These are phyloP conservation scores for Colinus virginianus DNA, from an alignment of 2,113 vertebrate genomes.

Conservation along the genomic window DNA sequence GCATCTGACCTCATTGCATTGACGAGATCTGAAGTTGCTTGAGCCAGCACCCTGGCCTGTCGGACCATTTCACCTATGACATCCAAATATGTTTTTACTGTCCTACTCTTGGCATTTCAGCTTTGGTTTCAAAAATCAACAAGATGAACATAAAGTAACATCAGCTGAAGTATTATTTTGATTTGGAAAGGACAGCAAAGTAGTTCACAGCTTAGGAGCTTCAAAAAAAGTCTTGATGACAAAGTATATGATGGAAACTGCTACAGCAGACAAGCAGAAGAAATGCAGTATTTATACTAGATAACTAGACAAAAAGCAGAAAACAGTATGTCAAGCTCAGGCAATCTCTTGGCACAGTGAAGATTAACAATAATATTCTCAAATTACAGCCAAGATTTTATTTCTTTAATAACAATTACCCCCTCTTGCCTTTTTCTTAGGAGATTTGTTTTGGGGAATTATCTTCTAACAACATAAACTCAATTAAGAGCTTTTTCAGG, in stretches of 20 bases:
- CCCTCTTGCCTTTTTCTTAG: not conserved
- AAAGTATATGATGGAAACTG: not conserved
- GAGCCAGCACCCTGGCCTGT: constrained; percentile 96
- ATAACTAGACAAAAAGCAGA: not conserved
- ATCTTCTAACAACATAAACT: not conserved
- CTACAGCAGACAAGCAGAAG: not conserved
- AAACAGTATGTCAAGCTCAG: not conserved
- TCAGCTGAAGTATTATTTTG: not conserved
- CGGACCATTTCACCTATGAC: constrained; percentile 95
- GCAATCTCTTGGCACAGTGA: not conserved
- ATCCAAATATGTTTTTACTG: not conserved
- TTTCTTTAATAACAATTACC: not conserved
- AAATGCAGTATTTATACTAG: rapidly evolving
- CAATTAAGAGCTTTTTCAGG: not conserved
- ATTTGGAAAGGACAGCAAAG: not conserved
- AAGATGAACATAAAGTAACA: not conserved
- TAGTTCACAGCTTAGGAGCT: not conserved
- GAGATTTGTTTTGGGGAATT: not conserved
- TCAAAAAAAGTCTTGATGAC: not conserved
- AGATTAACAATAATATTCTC: not conserved
- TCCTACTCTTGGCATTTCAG: not conserved
- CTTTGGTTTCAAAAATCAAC: not conserved
- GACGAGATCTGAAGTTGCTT: constrained; percentile 96
- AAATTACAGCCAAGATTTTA: not conserved
- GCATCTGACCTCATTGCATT: constrained; percentile 98